phyloP scores from a whole-genome alignment of 2,888 invertebrate genomes.

The Anoplius nigerrimus region DNA sequence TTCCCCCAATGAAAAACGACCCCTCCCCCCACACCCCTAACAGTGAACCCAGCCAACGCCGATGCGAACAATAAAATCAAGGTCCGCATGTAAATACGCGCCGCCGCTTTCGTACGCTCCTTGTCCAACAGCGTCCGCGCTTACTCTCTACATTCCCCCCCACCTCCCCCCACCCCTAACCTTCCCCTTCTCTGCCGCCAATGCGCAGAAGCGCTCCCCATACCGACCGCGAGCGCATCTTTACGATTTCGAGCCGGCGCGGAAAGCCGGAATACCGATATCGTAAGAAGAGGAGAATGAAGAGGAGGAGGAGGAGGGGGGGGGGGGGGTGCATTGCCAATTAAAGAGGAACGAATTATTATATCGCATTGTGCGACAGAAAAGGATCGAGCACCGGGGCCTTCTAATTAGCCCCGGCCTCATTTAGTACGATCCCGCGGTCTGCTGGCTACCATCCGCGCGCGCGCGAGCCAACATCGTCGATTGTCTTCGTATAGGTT shows the following conservation, averaged over 20 bases:
- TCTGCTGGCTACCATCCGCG: slow-evolving; percentile 34
- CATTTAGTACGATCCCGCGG: slow-evolving; percentile 43
- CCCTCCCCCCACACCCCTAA: too few relatives aligned
- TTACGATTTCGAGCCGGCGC: slow-evolving; percentile 34
- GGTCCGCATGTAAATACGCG: too few relatives aligned
- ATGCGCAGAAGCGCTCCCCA: too few relatives aligned
- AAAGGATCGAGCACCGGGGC: slow-evolving; percentile 39
- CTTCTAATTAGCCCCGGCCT: slow-evolving; percentile 47
- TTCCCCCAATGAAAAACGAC: too few relatives aligned
- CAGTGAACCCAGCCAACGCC: too few relatives aligned
- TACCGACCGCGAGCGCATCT: slow-evolving; percentile 14
- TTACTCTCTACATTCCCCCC: background rate
- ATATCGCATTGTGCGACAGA: slow-evolving; percentile 50
- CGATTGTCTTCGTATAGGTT: too few relatives aligned
- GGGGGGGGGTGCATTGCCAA: slow-evolving; percentile 32
- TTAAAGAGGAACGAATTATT: slow-evolving; percentile 51
- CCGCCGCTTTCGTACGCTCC: background rate
- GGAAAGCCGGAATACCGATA: slow-evolving; percentile 28
- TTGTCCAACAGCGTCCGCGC: slow-evolving; percentile 1
- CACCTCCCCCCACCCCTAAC: background rate
- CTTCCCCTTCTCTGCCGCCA: too few relatives aligned
- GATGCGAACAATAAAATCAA: slow-evolving; percentile 23
- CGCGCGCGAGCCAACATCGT: too few relatives aligned
- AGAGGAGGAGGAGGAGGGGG: background rate
- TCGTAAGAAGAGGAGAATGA: too few relatives aligned